Evolutionary conservation across 2,888 invertebrate species (phyloP).

Genomic region (Smittia sp.): DNA sequence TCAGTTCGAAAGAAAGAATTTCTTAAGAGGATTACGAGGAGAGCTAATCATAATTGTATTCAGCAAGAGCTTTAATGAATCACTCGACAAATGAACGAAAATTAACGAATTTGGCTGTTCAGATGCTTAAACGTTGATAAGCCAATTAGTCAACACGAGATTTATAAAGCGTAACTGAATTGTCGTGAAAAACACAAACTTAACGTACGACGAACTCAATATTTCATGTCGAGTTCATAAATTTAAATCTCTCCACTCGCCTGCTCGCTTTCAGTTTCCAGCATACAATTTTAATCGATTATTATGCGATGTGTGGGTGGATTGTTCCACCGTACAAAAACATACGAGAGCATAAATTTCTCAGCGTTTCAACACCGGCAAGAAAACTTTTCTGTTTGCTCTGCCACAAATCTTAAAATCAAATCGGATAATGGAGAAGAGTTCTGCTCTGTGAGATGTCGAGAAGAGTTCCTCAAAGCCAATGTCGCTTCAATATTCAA

Average conservation of each 20-base stretch:
- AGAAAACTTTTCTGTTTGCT: background rate
- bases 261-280: background rate
- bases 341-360: conserved; percentile 17
- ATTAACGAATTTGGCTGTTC: too few relatives aligned
- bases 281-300: conserved; percentile 27
- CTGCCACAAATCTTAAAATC: background rate
- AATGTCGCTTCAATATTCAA: background rate
- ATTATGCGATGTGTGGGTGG: conserved; percentile 33
- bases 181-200: background rate
- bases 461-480: background rate
- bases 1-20: background rate
- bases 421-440: background rate
- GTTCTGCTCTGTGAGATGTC: background rate
- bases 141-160: background rate
- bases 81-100: too few relatives aligned
- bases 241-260: conserved; percentile 18
- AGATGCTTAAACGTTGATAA: background rate
- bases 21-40: conserved; percentile 8
- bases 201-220: background rate
- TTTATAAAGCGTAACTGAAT: too few relatives aligned
- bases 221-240: conserved; percentile 21
- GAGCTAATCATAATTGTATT: conserved; percentile 24
- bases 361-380: conserved; percentile 5
- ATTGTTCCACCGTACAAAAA: conserved; percentile 3
- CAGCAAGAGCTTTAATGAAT: background rate